Evolutionary conservation across 2,113 vertebrate genomes (phyloP), one percentile per base, ranked within the genome.

Genomic region (Haemorhous mexicanus): DNA sequence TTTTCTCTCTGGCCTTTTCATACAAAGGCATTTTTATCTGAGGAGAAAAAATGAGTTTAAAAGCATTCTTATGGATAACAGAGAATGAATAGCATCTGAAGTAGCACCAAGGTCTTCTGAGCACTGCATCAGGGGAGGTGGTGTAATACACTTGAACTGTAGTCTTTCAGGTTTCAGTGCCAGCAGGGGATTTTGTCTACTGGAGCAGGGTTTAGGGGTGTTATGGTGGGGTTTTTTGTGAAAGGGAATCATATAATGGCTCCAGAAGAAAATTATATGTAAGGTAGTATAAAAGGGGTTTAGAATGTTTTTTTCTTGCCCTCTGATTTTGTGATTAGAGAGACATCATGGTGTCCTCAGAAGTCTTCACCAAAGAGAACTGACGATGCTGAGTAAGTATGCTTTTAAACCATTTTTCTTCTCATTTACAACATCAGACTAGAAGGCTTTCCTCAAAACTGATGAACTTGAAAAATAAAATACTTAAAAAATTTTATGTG

Each of bases 361-460:
- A 73, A 79, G n/a, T 97, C 96, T 73, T 97, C 98, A 46, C 49
- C 73, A 52, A 96, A 97, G 95, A 98, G 75, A 76, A 97, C 87
- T 83, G 35, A 97, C 5, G 84, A 97, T 82, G 95, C 97, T 87
- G 98, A 98, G 99, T 99, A 98, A 98, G 99, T 98, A 70, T 32
- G 79, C 64, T 59, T 75, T 63, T 35, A 53, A 52, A 80, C 62
- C 16, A 64, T 83, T 82, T 81, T 39, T 84, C 70, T 80, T 37
- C 8, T 56, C 20, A 16, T 74, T 77, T 53, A 41, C 27, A 56
- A 41, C 17, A 72, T 39, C 32, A 55, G n/a, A 47, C 19, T 73
- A 59, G 68, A 78, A 81, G 62, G 22, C 44, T 21, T 27, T 78
- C 52, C 17, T 91, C 41, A 26, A 56, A 83, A 68, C 14, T 35